Evolutionary conservation across 2,888 invertebrate species (phyloP), one percentile per base, ranked within the genome.

Genomic region (Dermolepida albohirtum): DNA sequence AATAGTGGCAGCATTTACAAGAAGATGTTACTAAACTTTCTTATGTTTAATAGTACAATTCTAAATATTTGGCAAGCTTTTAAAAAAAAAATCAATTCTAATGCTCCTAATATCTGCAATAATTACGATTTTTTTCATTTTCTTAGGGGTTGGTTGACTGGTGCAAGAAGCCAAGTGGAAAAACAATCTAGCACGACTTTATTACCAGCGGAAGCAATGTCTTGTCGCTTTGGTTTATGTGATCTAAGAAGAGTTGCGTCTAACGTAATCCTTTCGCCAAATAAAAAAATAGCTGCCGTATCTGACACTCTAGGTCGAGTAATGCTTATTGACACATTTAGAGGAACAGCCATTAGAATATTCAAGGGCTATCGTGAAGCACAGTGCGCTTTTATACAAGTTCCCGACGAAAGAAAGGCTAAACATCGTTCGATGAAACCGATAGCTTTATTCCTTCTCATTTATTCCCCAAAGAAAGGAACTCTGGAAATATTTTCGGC

Each of bases 351-450:
- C 22, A 84, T 97, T 43, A 87, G 95, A 62, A 90, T 97, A 79
- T 96, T 97, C 88, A 98, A 98, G 85, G 98, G 98, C 2, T 98
- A 96, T 82, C 87, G 98, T 8, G 96, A 98, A 80, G 97, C 98
- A 0, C 94, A 98, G 80, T 95, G 96, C 80, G 95, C 94, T 1
- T 98, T 97, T 89, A 85, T 98, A 47, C 93, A 95, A 83, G 92
- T 94, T 0, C 86, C 87, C 39, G 93, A 94, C 78, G 89, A 88
- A 70, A 83, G 81, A 68, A 81, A 78, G 47, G 75, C 77, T 2
- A 80, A 80, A 69, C 77, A 77, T 63, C 75, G 76, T 40, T 65
- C 74, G 2, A 79, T 78, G 41, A 78, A 78, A 64, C 79, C 89
- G 75, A 86, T 89, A 66, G 91, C 91, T 0, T 85, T 94, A 55